These are phyloP conservation scores for Argentina silus DNA, from an alignment of 2,797 vertebrate genomes.

Conservation along the genomic window DNA sequence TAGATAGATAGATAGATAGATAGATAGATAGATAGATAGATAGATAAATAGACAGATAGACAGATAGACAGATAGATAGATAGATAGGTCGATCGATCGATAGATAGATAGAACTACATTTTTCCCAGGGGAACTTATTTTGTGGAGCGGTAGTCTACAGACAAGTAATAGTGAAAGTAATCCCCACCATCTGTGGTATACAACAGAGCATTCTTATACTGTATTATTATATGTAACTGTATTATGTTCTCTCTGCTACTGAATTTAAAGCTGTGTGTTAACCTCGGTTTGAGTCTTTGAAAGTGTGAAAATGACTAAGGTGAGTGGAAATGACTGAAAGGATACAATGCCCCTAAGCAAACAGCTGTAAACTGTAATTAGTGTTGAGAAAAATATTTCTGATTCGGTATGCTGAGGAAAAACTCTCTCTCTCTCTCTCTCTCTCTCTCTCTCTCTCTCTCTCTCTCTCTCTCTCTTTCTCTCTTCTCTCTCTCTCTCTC, in stretches of 20 bases:
- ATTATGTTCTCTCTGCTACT: not conserved
- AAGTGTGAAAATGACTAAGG: not conserved
- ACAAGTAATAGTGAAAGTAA: too few relatives aligned
- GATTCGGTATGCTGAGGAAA: not conserved
- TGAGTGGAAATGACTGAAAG: not conserved
- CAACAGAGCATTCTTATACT: conserved; percentile 6
- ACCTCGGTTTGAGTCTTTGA: not conserved
- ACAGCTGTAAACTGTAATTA: conserved; percentile 2
- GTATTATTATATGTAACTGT: too few relatives aligned
- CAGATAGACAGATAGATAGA: too few relatives aligned
- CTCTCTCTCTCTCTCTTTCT: not conserved
- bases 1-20: too few relatives aligned
- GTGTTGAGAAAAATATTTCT: not conserved
- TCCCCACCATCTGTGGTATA: too few relatives aligned
- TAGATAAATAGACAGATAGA: too few relatives aligned
- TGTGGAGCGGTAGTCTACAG: too few relatives aligned
- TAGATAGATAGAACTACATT: too few relatives aligned
- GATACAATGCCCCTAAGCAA: not conserved
- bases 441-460: not conserved
- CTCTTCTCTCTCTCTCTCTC: not conserved
- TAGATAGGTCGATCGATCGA: too few relatives aligned
- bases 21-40: too few relatives aligned
- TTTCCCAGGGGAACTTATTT: too few relatives aligned
- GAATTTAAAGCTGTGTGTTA: not conserved
- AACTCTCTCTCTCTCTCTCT: not conserved